Evolutionary conservation across 1,140 invertebrate genomes (phyloP).

Genomic region (Ostrea denselamellosa): DNA sequence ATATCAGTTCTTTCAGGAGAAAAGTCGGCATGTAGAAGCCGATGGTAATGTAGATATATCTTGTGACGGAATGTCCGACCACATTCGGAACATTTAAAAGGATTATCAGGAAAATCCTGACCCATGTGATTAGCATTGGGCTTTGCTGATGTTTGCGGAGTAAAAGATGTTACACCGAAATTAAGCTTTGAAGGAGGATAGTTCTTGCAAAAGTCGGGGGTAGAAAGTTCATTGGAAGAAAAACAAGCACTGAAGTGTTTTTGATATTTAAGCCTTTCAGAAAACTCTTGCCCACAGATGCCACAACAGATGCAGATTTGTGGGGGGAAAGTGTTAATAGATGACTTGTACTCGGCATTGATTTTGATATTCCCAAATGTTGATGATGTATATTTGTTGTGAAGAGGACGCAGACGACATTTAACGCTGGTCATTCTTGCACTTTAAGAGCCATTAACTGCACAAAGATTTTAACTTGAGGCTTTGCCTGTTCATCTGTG

Average conservation of each 20-base stretch:
- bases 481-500: too few relatives aligned
- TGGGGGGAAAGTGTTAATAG: background rate
- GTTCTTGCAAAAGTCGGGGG: too few relatives aligned
- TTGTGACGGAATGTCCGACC: background rate
- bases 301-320: background rate
- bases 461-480: too few relatives aligned
- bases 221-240: too few relatives aligned
- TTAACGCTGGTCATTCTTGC: too few relatives aligned
- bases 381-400: background rate
- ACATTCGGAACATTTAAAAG: background rate
- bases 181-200: too few relatives aligned
- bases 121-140: background rate
- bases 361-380: background rate
- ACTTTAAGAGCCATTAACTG: too few relatives aligned
- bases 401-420: background rate
- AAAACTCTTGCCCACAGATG: background rate
- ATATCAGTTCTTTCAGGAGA: background rate
- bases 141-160: too few relatives aligned
- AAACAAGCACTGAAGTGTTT: background rate
- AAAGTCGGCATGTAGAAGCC: background rate
- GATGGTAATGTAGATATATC: slow-evolving; percentile 19
- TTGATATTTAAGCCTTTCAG: background rate
- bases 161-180: too few relatives aligned
- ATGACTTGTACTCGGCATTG: background rate
- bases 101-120: background rate